Conservation (phyloP, 2,113 vertebrate species). For the Ifrita kowaldi region DNA sequence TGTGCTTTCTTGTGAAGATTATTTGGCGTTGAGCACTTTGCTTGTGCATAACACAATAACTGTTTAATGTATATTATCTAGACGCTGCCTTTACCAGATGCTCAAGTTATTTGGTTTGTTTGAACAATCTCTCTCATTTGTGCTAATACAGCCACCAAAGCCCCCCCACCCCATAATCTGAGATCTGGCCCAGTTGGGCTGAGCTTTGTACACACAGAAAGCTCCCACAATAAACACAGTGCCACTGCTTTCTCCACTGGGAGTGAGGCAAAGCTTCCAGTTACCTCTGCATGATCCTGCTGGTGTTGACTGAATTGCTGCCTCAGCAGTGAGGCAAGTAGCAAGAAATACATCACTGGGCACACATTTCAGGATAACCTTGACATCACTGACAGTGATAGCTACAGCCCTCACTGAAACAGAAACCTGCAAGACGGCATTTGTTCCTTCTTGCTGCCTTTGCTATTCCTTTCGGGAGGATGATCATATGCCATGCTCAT, state of each 20-base stretch:
- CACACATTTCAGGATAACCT: slow-evolving; percentile 47
- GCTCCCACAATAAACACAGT: not conserved
- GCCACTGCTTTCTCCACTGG: not conserved
- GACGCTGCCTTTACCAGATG: not conserved
- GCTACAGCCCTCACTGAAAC: slow-evolving; percentile 19
- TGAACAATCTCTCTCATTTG: not conserved
- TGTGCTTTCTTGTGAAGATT: not conserved
- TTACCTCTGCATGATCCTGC: not conserved
- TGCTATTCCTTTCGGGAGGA: not conserved
- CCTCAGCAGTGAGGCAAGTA: slow-evolving; percentile 37
- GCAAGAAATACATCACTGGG: slow-evolving; percentile 48
- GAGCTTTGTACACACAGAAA: not conserved
- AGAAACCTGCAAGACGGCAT: slow-evolving; percentile 7
- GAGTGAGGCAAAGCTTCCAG: not conserved
- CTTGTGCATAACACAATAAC: not conserved
- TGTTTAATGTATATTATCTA: not conserved
- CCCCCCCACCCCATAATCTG: not conserved
- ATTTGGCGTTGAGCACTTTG: not conserved
- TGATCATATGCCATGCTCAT: slow-evolving; percentile 24
- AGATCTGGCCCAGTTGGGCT: not conserved
- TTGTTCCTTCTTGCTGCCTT: slow-evolving; percentile 41
- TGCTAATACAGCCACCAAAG: not conserved
- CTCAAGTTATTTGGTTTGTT: not conserved
- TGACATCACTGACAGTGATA: slow-evolving; percentile 48
- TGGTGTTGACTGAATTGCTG: slow-evolving; percentile 3